Evolutionary conservation across 2,797 vertebrate genomes (phyloP), one percentile per base, ranked within the genome.

Genomic region (Cryptoprocta ferox): DNA sequence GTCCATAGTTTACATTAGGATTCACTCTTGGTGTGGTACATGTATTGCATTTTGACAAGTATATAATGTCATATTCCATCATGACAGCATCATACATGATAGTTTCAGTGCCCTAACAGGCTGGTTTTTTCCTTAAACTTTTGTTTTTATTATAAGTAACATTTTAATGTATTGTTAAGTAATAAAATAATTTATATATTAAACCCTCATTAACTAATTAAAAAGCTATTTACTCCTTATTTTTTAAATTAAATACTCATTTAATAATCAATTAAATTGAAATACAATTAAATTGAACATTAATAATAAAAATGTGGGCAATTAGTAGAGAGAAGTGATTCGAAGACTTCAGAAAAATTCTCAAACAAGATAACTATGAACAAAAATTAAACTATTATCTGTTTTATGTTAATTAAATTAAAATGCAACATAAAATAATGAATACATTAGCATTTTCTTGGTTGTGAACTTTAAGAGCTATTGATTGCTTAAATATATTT

Each of bases 331-430:
- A 91, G 13, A 94, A 56, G 9, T 12, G 2, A 78, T 83, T 93
- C 1, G 35, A 68, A 9, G 9, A 63, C 26, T 70, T 94, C 26
- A 87, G n/a, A 79, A 95, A 95, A 79, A 45, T 35, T 11, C 18
- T 76, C 56, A 88, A 78, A 61, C n/a, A 88, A 94, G 87, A 28
- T 50, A 65, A 87, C 13, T 68, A 45, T 63, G 30, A 63, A 75
- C 0, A 94, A 78, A 76, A n/a, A 24, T 84, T 32, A 87, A 90
- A 95, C 45, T 45, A 42, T 73, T 88, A 12, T 56, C 9, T 35
- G 2, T 87, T 81, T 68, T 83, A 48, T 32, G 39, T 61, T 96
- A 68, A 89, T 70, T 94, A 93, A 76, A 81, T 75, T 89, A 89
- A 89, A 91, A 53, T 50, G 3, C 1, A 82, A 42, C 3, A 73